phyloP scores from a whole-genome alignment of 2,888 invertebrate genomes.

The Lycocerus yunnanus region DNA sequence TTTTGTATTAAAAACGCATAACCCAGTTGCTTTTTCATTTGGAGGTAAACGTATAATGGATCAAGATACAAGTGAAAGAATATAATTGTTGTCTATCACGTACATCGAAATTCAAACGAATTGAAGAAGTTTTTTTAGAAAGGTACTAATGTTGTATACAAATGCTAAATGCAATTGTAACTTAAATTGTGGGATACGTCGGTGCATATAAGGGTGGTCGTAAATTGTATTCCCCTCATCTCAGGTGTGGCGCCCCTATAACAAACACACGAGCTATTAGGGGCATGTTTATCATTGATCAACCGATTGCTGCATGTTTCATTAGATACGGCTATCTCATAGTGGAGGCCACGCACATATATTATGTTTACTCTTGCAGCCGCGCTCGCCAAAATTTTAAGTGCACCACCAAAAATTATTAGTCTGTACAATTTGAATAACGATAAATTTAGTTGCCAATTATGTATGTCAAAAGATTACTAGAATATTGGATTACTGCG shows the following conservation, averaged over 20 bases:
- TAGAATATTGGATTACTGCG: neutral
- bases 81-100: neutral
- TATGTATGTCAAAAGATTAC: neutral
- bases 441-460: neutral
- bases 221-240: constrained; percentile 17
- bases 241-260: constrained; percentile 29
- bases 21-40: no score
- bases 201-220: constrained; percentile 11
- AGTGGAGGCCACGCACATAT: constrained; percentile 14
- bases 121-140: no score
- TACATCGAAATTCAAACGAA: neutral
- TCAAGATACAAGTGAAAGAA: neutral
- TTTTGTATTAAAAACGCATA: no score
- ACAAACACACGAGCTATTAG: constrained; percentile 33
- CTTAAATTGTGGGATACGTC: constrained; percentile 16
- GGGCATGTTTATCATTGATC: constrained; percentile 33
- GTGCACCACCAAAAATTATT: neutral
- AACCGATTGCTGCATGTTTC: constrained; percentile 29
- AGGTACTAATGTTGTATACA: no score
- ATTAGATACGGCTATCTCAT: constrained; percentile 28
- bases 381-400: neutral
- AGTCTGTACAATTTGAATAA: neutral
- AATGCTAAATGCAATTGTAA: neutral
- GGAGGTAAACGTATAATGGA: neutral
- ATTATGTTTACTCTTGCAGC: constrained; percentile 17